phyloP scores from a whole-genome alignment of 2,888 invertebrate species.

The Spialia ferax region DNA sequence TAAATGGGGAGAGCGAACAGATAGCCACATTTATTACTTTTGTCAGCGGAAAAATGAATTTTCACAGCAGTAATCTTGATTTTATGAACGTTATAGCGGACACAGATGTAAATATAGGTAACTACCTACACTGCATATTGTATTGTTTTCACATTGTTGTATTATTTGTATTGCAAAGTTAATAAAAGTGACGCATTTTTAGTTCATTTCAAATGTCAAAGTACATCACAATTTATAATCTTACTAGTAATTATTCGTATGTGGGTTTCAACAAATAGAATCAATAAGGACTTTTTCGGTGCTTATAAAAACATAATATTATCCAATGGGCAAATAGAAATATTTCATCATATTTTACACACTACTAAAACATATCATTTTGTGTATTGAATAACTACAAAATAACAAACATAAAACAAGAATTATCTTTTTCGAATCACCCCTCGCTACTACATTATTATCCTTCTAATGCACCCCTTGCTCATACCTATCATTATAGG shows the following conservation, averaged over 20 bases:
- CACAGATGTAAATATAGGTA: slow-evolving; percentile 15
- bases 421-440: slow-evolving; percentile 49
- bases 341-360: no score
- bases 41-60: slow-evolving; percentile 86
- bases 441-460: slow-evolving; percentile 56
- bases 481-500: slow-evolving; percentile 74
- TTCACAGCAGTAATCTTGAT: slow-evolving; percentile 62
- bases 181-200: no score
- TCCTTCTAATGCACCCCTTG: slow-evolving; percentile 75
- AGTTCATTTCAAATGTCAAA: no score
- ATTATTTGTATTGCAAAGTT: no score
- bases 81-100: slow-evolving; percentile 49
- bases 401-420: slow-evolving; percentile 49
- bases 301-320: slow-evolving; percentile 6
- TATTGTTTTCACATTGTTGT: neutral
- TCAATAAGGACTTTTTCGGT: no score
- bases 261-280: neutral
- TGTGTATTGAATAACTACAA: neutral
- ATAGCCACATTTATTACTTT: slow-evolving; percentile 85
- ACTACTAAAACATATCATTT: slow-evolving; percentile 11
- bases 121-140: neutral
- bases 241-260: no score
- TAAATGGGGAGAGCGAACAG: slow-evolving; percentile 75
- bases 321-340: neutral
- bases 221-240: no score